These are phyloP conservation scores for Leptinotarsa defecta DNA, from an alignment of 1,140 invertebrate genomes.

Conservation along the genomic window DNA sequence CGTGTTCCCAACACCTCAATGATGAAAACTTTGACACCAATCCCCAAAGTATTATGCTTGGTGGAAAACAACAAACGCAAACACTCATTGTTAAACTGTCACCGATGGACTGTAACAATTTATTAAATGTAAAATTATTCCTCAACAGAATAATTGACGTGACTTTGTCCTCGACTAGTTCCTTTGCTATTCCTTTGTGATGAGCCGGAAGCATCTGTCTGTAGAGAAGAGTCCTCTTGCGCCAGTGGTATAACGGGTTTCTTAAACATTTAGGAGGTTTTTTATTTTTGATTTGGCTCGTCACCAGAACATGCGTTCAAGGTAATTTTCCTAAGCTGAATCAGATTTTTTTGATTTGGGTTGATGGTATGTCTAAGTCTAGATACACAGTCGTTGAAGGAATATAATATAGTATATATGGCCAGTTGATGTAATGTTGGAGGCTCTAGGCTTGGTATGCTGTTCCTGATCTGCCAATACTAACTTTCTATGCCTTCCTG, in stretches of 20 bases:
- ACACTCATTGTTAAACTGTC: neutral
- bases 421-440: too few species aligned
- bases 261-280: neutral
- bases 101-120: constrained; percentile 7
- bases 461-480: too few species aligned
- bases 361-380: too few species aligned
- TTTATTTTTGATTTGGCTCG: neutral
- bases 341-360: too few species aligned
- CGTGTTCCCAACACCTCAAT: too few species aligned
- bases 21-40: neutral
- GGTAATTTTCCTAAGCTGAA: too few species aligned
- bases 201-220: constrained; percentile 24
- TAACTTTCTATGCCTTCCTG: too few species aligned
- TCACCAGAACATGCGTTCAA: neutral
- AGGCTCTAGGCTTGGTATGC: too few species aligned
- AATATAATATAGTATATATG: too few species aligned
- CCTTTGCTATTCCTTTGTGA: constrained; percentile 10
- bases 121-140: constrained; percentile 1
- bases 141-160: constrained; percentile 18
- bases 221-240: neutral
- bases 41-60: neutral
- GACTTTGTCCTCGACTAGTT: constrained; percentile 19
- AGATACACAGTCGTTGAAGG: too few species aligned
- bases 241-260: too few species aligned
- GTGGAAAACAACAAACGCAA: neutral